Evolutionary conservation across 2,797 vertebrate genomes (phyloP).

Genomic region (Ctenopoma multispine): DNA sequence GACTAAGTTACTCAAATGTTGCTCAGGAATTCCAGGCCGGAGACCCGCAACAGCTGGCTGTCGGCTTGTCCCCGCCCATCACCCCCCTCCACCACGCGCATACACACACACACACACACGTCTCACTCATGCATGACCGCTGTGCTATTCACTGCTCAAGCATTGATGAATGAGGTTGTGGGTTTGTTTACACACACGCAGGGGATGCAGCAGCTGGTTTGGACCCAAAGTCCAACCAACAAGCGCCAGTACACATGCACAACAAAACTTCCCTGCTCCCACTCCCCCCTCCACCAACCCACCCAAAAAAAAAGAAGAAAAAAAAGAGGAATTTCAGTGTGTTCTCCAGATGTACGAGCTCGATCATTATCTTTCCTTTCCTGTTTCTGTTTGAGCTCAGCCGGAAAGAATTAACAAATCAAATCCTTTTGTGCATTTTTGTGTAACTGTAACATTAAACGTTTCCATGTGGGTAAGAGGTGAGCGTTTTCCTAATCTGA

Average conservation of each 20-base stretch:
- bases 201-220: conserved; percentile 58
- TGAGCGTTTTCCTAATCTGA: conserved; percentile 17
- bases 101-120: conserved; percentile 52
- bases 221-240: conserved; percentile 56
- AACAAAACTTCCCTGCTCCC: conserved; percentile 36
- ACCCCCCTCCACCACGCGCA: conserved; percentile 28
- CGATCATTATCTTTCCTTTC: conserved; percentile 21
- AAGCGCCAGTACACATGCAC: conserved; percentile 34
- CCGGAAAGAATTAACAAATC: conserved; percentile 37
- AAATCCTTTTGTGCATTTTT: conserved; percentile 13
- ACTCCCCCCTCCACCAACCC: conserved; percentile 7
- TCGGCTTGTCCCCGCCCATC: conserved; percentile 49
- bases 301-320: conserved; percentile 4
- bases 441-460: neutral
- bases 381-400: neutral
- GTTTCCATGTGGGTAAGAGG: conserved; percentile 44
- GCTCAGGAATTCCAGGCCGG: conserved; percentile 62
- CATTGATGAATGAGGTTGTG: conserved; percentile 68
- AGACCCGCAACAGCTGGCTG: conserved; percentile 72
- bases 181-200: conserved; percentile 63
- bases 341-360: conserved; percentile 64
- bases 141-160: conserved; percentile 60
- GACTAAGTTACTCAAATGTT: conserved; percentile 43
- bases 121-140: conserved; percentile 62
- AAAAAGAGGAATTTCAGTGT: conserved; percentile 34